Evolutionary conservation across 2,797 vertebrate species (phyloP), one percentile per base, ranked within the genome.

Genomic region (Buceros bicornis): DNA sequence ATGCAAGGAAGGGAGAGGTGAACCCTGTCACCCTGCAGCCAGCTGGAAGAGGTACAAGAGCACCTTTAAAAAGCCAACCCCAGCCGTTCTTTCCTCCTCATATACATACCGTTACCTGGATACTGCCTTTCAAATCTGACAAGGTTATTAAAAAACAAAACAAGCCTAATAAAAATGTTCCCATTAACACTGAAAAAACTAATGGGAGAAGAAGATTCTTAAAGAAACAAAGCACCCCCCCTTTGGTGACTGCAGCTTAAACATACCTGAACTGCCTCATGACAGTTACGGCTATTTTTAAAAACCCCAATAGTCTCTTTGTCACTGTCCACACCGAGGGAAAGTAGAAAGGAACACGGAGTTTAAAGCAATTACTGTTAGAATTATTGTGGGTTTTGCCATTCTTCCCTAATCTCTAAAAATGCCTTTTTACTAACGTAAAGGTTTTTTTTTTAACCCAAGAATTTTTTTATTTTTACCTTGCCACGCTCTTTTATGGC

Each of bases 61-160:
- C 6, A 78, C 3, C 7, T 79, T 81, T 61, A 13, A 79, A 90
- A 69, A 61, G 73, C 65, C 26, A 53, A 82, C 29, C 1, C 72
- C 82, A 84, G 35, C 92, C 82, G 16, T 82, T 95, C 94, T 56
- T 69, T 77, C 92, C 61, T 85, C 87, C 87, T 95, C 87, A 66
- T 83, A 92, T 57, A 70, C 90, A 90, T 65, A 84, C 33, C 5
- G 91, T 96, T 96, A 97, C 96, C 91, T 96, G 93, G 96, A 96
- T 95, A 96, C 96, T 89, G 88, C 94, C 86, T 94, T 84, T 93
- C 93, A 64, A 93, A 90, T 51, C 93, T 95, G 94, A 77, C 66
- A 89, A 69, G 58, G 91, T 87, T 94, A 95, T 95, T 89, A 81
- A 88, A 96, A 65, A 90, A 58, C 64, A 96, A 95, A 93, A 93